A percentile compares a stretch with the other conserved stretches of the same genome.
Evolutionary conservation across 2,888 invertebrate genomes (phyloP).

Genomic region (Cheilosia pagana): DNA sequence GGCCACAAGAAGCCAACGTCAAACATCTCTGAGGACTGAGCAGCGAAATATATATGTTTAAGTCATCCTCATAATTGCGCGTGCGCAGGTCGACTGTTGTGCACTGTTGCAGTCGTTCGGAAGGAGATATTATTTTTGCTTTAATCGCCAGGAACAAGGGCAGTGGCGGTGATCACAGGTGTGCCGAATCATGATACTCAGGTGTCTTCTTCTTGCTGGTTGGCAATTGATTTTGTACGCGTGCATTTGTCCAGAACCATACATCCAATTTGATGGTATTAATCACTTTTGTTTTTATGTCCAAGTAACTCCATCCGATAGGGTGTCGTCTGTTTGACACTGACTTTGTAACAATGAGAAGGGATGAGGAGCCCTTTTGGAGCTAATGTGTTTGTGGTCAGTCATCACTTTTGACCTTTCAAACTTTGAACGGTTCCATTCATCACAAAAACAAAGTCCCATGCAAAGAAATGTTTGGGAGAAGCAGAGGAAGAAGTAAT

Average conservation of each 20-base stretch:
- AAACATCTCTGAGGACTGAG: slow-evolving; percentile 16
- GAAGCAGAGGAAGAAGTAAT: too few relatives aligned
- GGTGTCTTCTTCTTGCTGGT: slow-evolving; percentile 48
- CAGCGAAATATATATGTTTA: slow-evolving; percentile 32
- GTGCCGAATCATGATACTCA: slow-evolving; percentile 43
- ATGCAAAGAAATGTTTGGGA: too few relatives aligned
- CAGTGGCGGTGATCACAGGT: slow-evolving; percentile 13
- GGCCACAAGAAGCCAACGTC: not conserved
- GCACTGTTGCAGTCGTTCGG: slow-evolving; percentile 36
- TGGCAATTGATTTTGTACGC: slow-evolving; percentile 49
- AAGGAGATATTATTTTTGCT: slow-evolving; percentile 18
- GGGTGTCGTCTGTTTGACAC: too few relatives aligned
- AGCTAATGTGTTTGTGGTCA: too few relatives aligned
- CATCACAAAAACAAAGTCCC: too few relatives aligned
- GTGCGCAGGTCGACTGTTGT: slow-evolving; percentile 23
- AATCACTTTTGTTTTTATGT: slow-evolving; percentile 53
- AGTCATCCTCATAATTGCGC: slow-evolving; percentile 59
- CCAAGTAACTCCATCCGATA: too few relatives aligned
- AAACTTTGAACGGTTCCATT: too few relatives aligned
- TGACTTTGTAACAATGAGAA: too few relatives aligned
- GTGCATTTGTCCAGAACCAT: slow-evolving; percentile 23
- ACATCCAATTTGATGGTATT: slow-evolving; percentile 65
- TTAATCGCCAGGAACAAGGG: slow-evolving; percentile 24
- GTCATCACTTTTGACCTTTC: too few relatives aligned
- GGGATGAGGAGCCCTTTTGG: too few relatives aligned